phyloP scores from a whole-genome alignment of 2,888 invertebrate species.

The Celastrina argiolus region DNA sequence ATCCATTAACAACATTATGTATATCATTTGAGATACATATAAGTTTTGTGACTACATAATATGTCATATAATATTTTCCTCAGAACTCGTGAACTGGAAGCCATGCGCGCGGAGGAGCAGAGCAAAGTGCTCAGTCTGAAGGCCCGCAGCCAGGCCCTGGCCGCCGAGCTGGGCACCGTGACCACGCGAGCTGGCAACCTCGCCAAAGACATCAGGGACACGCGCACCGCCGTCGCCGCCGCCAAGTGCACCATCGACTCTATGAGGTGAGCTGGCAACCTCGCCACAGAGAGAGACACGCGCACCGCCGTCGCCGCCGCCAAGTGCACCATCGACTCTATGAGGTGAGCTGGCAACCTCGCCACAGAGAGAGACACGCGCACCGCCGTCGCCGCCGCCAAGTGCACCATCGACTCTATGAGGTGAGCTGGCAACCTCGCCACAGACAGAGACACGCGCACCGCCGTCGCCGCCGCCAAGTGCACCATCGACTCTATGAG shows the following conservation, averaged over 20 bases:
- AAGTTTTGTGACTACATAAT: not conserved
- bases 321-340: constrained; percentile 97
- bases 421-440: constrained; percentile 52
- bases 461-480: constrained; percentile 93
- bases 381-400: constrained; percentile 92
- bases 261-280: constrained; percentile 80
- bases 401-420: constrained; percentile 98
- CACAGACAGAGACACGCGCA: constrained; percentile 59
- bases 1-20: no score
- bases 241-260: constrained; percentile 97
- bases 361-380: constrained; percentile 51
- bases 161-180: constrained; percentile 85
- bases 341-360: constrained; percentile 77
- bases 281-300: constrained; percentile 48
- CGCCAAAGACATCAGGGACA: constrained; percentile 62
- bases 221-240: constrained; percentile 87
- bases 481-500: constrained; percentile 98
- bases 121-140: constrained; percentile 90
- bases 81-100: constrained; percentile 88
- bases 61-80: not conserved
- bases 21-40: no score
- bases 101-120: constrained; percentile 90
- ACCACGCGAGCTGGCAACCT: constrained; percentile 56
- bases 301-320: constrained; percentile 90
- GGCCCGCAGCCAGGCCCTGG: constrained; percentile 89